phyloP scores from a whole-genome alignment of 2,888 invertebrate genomes.

The Zygothrica quintamaculata region DNA sequence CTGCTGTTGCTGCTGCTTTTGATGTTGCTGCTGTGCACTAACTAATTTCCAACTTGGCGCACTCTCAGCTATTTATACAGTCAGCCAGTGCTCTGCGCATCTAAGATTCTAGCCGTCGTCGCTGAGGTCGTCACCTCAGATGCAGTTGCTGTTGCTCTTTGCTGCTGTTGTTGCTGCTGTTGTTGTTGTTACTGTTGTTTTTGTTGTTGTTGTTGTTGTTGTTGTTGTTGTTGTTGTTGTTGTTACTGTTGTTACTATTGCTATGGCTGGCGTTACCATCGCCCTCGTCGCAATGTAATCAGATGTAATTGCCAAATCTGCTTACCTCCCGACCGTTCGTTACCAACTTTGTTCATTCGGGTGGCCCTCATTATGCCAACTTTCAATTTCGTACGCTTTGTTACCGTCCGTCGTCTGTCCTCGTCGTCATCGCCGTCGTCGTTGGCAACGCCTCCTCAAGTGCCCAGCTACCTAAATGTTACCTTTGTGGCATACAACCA shows the following conservation, averaged over 20 bases:
- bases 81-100: constrained; percentile 46
- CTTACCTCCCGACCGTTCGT: constrained; percentile 25
- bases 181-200: constrained; percentile 2
- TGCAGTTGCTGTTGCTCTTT: constrained; percentile 12
- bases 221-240: constrained; percentile 17
- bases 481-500: not conserved
- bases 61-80: constrained; percentile 71
- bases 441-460: constrained; percentile 14
- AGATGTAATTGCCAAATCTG: constrained; percentile 76
- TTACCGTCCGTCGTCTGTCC: constrained; percentile 21
- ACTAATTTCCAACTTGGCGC: constrained; percentile 69
- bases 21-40: constrained; percentile 65
- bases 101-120: constrained; percentile 60
- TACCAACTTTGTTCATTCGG: constrained; percentile 28
- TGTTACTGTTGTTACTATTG: constrained; percentile 1
- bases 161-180: constrained; percentile 20
- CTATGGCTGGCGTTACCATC: constrained; percentile 4
- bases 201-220: constrained; percentile 5
- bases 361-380: constrained; percentile 67
- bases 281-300: constrained; percentile 55
- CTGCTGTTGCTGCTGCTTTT: constrained; percentile 18
- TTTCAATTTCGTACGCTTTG: constrained; percentile 72
- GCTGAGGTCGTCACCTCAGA: constrained; percentile 21
- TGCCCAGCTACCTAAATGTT: not conserved
- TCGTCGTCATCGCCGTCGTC: not conserved